A percentile compares a stretch with the other conserved stretches of the same genome.
phyloP scores from a whole-genome alignment of 92 coral and sea anemone genomes.

The Palythoa heliodiscus region DNA sequence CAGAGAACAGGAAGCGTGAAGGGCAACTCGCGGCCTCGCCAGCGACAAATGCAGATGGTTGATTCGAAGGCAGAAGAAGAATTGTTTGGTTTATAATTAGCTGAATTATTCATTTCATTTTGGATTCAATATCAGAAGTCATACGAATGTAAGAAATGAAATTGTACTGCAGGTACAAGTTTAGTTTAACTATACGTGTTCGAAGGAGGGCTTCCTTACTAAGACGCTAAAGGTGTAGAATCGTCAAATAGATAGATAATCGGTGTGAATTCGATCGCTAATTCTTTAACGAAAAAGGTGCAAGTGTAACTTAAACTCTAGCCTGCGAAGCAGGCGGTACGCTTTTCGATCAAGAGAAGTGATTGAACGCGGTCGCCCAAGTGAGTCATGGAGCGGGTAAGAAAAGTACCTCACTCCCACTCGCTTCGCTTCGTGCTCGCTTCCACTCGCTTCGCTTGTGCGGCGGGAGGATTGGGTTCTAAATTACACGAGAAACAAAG shows the following conservation, averaged over 20 bases:
- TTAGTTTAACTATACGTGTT: not conserved
- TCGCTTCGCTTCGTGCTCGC: no score
- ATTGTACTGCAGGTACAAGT: not conserved
- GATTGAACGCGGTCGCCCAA: no score
- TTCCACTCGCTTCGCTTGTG: no score
- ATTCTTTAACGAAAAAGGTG: not conserved
- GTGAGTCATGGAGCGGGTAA: no score
- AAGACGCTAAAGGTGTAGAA: not conserved
- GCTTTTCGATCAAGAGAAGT: no score
- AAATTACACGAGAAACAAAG: no score
- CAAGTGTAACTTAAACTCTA: no score
- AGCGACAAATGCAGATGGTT: slow-evolving; percentile 93
- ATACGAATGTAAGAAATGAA: slow-evolving; percentile 25
- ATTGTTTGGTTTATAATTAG: slow-evolving; percentile 83
- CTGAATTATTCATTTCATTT: not conserved
- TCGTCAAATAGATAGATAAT: not conserved
- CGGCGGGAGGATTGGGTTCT: no score
- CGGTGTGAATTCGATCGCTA: not conserved
- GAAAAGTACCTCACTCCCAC: no score
- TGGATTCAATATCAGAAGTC: slow-evolving; percentile 23
- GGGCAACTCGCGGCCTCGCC: slow-evolving; percentile 76
- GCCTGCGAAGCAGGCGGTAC: no score
- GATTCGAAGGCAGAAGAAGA: slow-evolving; percentile 84
- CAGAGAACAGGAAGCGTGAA: slow-evolving; percentile 78
- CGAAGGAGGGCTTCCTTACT: not conserved